Conservation (phyloP, 2,888 invertebrate species). For the Eurytoma adleriae region DNA sequence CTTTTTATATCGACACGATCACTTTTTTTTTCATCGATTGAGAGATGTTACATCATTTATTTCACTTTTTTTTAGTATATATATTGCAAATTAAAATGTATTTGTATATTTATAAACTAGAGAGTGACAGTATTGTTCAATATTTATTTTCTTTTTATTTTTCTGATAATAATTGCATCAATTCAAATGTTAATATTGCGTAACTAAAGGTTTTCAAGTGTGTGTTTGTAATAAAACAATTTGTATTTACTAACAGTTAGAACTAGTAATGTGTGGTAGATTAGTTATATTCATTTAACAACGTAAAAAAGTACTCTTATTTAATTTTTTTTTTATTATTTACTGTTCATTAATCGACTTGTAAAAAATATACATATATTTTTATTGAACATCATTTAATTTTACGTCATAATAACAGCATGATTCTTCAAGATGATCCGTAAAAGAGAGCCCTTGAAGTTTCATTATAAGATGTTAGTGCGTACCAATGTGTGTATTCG, state of each 20-base stretch:
- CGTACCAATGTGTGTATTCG: slow-evolving; percentile 54
- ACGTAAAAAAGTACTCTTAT: slow-evolving; percentile 1
- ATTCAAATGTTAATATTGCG: neutral
- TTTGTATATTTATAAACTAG: neutral
- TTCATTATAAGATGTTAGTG: slow-evolving; percentile 57
- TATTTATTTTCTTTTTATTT: slow-evolving; percentile 8
- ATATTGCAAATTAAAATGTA: neutral
- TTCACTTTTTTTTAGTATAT: neutral
- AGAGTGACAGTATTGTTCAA: neutral
- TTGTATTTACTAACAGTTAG: slow-evolving; percentile 21
- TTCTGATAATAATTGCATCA: neutral
- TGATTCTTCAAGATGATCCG: slow-evolving; percentile 14
- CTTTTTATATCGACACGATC: neutral
- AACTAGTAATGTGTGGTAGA: slow-evolving; percentile 35
- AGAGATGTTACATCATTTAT: neutral
- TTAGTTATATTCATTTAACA: slow-evolving; percentile 1
- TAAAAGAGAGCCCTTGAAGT: slow-evolving; percentile 53
- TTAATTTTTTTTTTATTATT: slow-evolving; percentile 22
- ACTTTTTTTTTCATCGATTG: neutral
- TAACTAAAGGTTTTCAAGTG: neutral
- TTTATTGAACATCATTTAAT: neutral
- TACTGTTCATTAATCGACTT: neutral
- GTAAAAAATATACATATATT: neutral
- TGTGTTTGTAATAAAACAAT: slow-evolving; percentile 19
- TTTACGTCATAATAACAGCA: slow-evolving; percentile 5